Base-by-base conservation (phyloP, 2,113 vertebrate genomes). In the Myanophis thanlyinensis region DNA sequence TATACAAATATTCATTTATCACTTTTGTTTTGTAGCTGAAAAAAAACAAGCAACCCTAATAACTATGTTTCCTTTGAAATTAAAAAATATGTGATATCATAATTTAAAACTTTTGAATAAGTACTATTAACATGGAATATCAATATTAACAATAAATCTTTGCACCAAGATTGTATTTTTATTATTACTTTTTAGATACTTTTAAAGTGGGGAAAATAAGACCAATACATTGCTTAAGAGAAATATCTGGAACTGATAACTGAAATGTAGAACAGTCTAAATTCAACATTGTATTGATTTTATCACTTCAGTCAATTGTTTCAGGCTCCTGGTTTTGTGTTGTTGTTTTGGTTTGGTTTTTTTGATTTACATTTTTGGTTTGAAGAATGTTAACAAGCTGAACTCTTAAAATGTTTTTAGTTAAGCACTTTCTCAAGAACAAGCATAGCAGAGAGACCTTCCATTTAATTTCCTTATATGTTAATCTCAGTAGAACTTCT, bases 391-490 rank as follows among this genome's bases (percentile, higher is more conserved):
- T 90, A 88, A 88, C 0, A 0, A 90, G 12, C 3, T 86, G 87
- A 88, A 25, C 3, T 92, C 27, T 87, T 91, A 51, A 53, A 94
- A 93, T 59, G 59, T 93, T 93, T 46, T 90, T 48, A 59, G 15
- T 73, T 44, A 80, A 59, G 18, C 12, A 35, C 13, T 12, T 11
- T 87, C 2, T 91, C 2, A 86, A 40, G 49, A 35, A 85, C 51
- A 95, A 90, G 0, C 2, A 56, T 47, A 88, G 0, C 30, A 87
- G 13, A 94, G 0, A 0, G 0, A 94, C 40, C 52, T 90, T 91
- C 44, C 93, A 46, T 91, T 95, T 84, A 87, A 90, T 88, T 93
- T 94, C 23, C 95, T 94, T 95, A 51, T 25, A 88, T 90, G 18
- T 10, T 93, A 40, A 93, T 95, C 91, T 95, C 18, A 15, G 49